phyloP scores from a whole-genome alignment of 2,888 invertebrate species.

The Cantharis rustica region DNA sequence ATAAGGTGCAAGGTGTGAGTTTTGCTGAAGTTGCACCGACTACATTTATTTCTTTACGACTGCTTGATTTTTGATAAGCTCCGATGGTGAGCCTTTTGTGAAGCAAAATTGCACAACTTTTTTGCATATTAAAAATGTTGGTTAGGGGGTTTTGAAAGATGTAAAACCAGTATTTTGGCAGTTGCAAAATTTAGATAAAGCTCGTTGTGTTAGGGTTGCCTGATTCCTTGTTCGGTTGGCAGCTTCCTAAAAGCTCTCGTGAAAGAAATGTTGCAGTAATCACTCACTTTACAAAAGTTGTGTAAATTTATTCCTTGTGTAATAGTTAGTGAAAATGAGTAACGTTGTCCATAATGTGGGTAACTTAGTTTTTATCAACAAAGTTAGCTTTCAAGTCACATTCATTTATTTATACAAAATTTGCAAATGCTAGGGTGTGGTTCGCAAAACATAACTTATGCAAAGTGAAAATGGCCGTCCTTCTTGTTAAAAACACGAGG shows the following conservation, averaged over 20 bases:
- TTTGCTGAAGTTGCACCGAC: neutral
- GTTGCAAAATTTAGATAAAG: neutral
- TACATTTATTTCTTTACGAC: neutral
- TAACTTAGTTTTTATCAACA: conserved; percentile 36
- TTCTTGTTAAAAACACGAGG: conserved; percentile 55
- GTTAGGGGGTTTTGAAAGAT: neutral
- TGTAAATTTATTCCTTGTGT: neutral
- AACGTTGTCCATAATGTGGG: conserved; percentile 24
- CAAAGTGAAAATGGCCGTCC: conserved; percentile 54
- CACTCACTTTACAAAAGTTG: neutral
- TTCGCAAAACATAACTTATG: conserved; percentile 53
- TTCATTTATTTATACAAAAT: conserved; percentile 38
- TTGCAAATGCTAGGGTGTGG: conserved; percentile 49
- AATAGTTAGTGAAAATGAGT: conserved; percentile 22
- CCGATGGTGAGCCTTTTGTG: neutral
- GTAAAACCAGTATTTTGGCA: neutral
- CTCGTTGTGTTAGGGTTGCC: neutral
- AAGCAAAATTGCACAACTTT: neutral
- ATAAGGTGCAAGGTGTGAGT: neutral
- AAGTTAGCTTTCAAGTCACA: conserved; percentile 33
- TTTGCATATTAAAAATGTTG: neutral
- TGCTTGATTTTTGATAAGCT: neutral
- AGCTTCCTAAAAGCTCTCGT: neutral
- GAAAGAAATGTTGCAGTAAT: neutral
- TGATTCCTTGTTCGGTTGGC: neutral